Conservation (phyloP, 2,113 vertebrate genomes). For the Apteryx owenii region DNA sequence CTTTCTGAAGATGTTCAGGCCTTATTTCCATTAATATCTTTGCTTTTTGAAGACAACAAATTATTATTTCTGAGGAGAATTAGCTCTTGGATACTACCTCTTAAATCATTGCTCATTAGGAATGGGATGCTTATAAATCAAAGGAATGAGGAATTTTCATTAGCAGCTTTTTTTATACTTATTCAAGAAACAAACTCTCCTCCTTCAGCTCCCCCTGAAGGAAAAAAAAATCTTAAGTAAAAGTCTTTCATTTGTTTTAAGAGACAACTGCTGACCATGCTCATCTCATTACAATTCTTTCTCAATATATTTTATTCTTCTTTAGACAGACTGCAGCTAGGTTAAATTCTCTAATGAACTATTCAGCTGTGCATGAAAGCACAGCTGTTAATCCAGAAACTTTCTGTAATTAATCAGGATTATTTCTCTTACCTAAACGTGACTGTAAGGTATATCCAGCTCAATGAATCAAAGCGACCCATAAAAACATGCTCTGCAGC, state of each 20-base stretch:
- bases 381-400: conserved; percentile 15
- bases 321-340: neutral
- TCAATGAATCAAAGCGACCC: neutral
- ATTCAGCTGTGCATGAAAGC: conserved; percentile 17
- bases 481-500: neutral
- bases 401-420: conserved; percentile 23
- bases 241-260: neutral
- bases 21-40: neutral
- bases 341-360: conserved; percentile 1
- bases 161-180: neutral
- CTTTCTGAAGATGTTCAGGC: neutral
- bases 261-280: neutral
- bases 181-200: neutral
- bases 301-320: neutral
- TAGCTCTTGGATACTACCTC: neutral
- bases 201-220: neutral
- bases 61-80: neutral
- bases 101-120: neutral
- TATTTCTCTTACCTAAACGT: neutral
- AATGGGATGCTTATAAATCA: neutral
- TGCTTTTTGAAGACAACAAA: neutral
- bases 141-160: neutral
- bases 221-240: neutral
- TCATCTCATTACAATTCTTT: neutral
- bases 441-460: neutral